Evolutionary conservation across 2,888 invertebrate genomes (phyloP), one percentile per base, ranked within the genome.

Genomic region (Trachelus iudaicus): DNA sequence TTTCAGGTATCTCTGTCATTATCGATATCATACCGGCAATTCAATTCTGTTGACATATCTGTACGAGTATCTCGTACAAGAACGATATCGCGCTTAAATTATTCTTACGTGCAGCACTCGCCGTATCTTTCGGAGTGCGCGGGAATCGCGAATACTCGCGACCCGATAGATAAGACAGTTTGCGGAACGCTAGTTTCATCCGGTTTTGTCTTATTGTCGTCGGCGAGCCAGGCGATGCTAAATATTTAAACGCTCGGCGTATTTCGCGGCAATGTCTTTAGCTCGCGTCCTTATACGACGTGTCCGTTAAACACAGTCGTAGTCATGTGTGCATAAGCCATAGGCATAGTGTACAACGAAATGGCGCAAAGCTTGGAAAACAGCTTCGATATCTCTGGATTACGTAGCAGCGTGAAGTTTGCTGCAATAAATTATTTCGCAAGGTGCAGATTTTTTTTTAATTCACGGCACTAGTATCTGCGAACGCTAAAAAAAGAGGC

Each of bases 101-200:
- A 15, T 40, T 40, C 40, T 40, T 23, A 6, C 40, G 6, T 9
- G 23, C 15, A 15, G 15, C 56, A 56, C 9, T 56, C 9, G 1
- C 9, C 23, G 23, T 56, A 56, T 56, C 9, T 23, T 2, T 1
- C 15, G 6, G 9, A 56, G 56, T 9, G 56, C 56, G 56, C 56
- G 23, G 23, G 23, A 56, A 23, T 56, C 23, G 23, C 56, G 56
- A 56, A 56, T 40, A 1, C 4, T 31, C n/a, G 11, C 75, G 76
- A 34, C n/a, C 34, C 34, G 23, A 68, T 35, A 73, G 77, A 79
- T 77, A 77, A 76, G 69, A 69, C 37, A 79, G 76, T 79, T 34
- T 78, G 76, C 74, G 40, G 69, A 78, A 76, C 34, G 69, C 77
- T 75, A 76, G 79, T 76, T 71, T 15, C 40, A 77, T 69, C 77